Base-by-base conservation (phyloP, 2,797 vertebrate species). In the Cichlasoma orientale region DNA sequence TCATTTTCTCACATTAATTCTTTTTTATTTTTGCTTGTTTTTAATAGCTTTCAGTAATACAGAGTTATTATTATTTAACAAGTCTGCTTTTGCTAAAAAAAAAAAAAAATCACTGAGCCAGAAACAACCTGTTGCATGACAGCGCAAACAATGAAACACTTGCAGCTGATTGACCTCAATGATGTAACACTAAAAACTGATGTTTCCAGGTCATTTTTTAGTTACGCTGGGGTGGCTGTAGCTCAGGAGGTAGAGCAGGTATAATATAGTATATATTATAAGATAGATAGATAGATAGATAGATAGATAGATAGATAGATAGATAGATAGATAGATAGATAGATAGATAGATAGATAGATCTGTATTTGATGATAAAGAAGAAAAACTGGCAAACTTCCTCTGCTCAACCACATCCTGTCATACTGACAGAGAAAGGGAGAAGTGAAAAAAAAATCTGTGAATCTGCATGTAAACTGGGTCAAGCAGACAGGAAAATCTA, bases 361-460 rank as follows among this genome's bases (percentile, higher is more conserved):
- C n/a, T 47, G 23, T 11, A 38, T 38, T 52, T 23, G 75, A 13
- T 68, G 4, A 69, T 2, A 56, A 19, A 61, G 2, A 85, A 55
- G 58, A 53, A 44, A 25, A 29, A 74, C n/a, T 77, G 52, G 44
- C 75, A 74, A 75, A 91, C 82, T 89, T 93, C 86, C 86, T 77
- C 55, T 57, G 71, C 75, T 86, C 53, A 76, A 69, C 91, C 79
- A 90, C 89, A 90, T 94, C 93, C 93, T 93, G 89, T 84, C 77
- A 74, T 4, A 68, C 63, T 59, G 55, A 53, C 57, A 18, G 27
- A 57, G 69, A 90, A 84, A 89, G n/a, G n/a, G 72, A 90, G 91
- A 94, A 93, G 90, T 88, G 92, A 93, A 92, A 66, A 27, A 58
- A 19, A 66, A 94, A 86, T 79, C 23, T 55, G 47, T 76, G 86